Base-by-base conservation (phyloP, 2,888 invertebrate genomes). In the Calephelis perditalis region DNA sequence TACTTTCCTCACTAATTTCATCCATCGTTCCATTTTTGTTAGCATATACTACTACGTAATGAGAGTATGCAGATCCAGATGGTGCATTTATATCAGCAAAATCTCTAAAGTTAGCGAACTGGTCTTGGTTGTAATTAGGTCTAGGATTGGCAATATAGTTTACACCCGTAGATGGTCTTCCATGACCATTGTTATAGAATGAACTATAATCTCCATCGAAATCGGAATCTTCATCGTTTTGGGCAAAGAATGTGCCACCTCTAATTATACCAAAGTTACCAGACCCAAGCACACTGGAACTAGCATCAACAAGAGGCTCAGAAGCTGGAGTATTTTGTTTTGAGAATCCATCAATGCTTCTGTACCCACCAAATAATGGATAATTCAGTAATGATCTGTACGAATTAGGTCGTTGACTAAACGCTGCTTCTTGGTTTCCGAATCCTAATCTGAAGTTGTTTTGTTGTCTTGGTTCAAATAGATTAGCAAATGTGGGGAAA, bases 51-150 rank as follows among this genome's bases (percentile, higher is more conserved):
- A 96, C 94, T 43, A 96, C 96, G 65, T 94, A 94, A 70, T 96
- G 95, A 0, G 96, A 96, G 79, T 95, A 97, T 7, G 96, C 96
- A 2, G 90, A 84, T 74, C 95, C 96, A 0, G 95, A 93, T 0
- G 96, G 96, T 4, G 73, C 66, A 65, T 96, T 97, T 60, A 97
- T 97, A 72, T 97, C 97, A 0, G 97, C 97, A 74, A 97, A 97
- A 77, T 97, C 97, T 72, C 96, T 92, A 86, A 97, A 97, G 76
- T 97, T 96, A 5, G 96, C 96, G 74, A 97, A 97, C 74, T 97
- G 97, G 73, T 97, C 96, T 62, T 94, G 94, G 37, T 95, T 93
- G 69, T 95, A 94, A 58, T 95, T 95, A 5, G 94, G 94, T 73
- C 94, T 92, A 0, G 95, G 95, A 73, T 96, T 96, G 0, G 93